Conservation (phyloP, 2,888 invertebrate species). For the Phytoseiulus persimilis region DNA sequence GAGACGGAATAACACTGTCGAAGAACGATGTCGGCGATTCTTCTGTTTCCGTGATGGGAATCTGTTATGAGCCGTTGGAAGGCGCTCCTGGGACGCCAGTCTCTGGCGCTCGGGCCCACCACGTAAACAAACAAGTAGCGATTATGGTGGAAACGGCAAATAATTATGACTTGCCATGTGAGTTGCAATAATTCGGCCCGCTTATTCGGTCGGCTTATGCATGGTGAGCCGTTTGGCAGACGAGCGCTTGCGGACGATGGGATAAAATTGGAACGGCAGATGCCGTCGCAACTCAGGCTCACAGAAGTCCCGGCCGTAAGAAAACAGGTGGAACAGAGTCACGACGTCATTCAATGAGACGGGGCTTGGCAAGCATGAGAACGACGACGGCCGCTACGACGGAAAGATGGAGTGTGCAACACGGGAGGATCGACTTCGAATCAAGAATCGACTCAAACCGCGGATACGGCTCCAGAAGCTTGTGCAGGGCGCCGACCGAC, state of each 20-base stretch:
- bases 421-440: neutral
- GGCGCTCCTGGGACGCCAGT: too few species aligned
- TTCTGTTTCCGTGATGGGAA: too few species aligned
- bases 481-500: too few species aligned
- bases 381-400: neutral
- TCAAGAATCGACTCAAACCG: neutral
- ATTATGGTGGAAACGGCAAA: too few species aligned
- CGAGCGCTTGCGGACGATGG: neutral
- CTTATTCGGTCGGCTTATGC: neutral
- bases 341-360: neutral
- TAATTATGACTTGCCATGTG: too few species aligned
- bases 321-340: neutral
- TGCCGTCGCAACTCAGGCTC: neutral
- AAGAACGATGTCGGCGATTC: too few species aligned
- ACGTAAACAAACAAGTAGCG: too few species aligned
- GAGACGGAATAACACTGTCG: too few species aligned
- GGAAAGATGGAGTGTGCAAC: neutral
- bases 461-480: too few species aligned
- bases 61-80: too few species aligned
- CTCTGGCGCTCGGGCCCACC: too few species aligned
- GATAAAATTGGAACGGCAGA: neutral
- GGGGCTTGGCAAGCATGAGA: neutral
- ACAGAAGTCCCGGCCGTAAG: neutral
- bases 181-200: neutral
- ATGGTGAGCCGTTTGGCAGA: neutral